Evolutionary conservation across 2,888 invertebrate genomes (phyloP).

Genomic region (Argyresthia goedartella): DNA sequence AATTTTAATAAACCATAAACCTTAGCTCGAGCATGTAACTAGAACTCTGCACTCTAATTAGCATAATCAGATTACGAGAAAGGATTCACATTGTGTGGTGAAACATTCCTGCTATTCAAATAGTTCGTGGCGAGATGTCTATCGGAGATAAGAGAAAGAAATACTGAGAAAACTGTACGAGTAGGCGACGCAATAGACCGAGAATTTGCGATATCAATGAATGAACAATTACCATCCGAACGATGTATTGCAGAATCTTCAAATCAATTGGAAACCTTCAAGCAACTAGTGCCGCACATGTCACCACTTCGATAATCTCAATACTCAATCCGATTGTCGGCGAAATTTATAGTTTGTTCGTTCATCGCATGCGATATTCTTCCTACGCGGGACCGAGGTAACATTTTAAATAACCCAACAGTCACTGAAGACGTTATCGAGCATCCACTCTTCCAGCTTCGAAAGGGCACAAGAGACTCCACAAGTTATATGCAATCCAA

Average conservation of each 20-base stretch:
- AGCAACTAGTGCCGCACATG: slow-evolving; percentile 21
- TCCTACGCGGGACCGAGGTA: slow-evolving; percentile 35
- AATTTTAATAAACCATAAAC: slow-evolving; percentile 26
- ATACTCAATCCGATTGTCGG: slow-evolving; percentile 22
- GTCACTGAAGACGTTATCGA: slow-evolving; percentile 36
- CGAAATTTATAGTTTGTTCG: slow-evolving; percentile 38
- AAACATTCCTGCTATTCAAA: slow-evolving; percentile 1
- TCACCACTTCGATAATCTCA: slow-evolving; percentile 42
- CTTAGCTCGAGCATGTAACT: not conserved
- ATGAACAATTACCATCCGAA: too few relatives aligned
- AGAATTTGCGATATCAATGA: too few relatives aligned
- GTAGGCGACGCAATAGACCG: too few relatives aligned
- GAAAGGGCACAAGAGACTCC: not conserved
- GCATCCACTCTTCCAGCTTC: slow-evolving; percentile 20
- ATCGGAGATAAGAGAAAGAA: too few relatives aligned
- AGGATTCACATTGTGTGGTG: slow-evolving; percentile 7
- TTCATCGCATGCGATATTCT: slow-evolving; percentile 21
- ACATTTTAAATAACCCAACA: slow-evolving; percentile 31
- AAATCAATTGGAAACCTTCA: not conserved
- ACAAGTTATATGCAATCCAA: slow-evolving; percentile 6
- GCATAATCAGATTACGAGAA: slow-evolving; percentile 3
- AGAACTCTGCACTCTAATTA: not conserved
- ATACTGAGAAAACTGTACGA: too few relatives aligned
- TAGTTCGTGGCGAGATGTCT: too few relatives aligned
- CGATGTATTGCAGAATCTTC: too few relatives aligned